These are phyloP conservation scores for Blera fallax DNA, from an alignment of 2,888 invertebrate species.

Conservation along the genomic window DNA sequence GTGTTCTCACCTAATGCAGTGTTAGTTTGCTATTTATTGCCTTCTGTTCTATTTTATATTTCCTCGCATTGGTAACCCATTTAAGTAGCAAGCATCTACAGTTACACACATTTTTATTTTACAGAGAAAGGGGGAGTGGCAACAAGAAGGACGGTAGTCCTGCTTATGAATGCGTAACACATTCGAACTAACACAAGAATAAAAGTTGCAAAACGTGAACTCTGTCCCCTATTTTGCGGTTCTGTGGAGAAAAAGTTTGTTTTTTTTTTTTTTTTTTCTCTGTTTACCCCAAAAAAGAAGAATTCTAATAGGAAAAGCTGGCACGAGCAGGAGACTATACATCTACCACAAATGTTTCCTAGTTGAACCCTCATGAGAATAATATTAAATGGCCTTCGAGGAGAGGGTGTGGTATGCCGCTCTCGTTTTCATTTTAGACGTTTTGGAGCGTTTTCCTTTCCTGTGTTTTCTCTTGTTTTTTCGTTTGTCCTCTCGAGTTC, in stretches of 20 bases:
- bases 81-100: not conserved
- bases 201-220: slow-evolving; percentile 35
- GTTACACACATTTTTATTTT: not conserved
- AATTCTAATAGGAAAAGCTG: slow-evolving; percentile 8
- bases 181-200: slow-evolving; percentile 23
- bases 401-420: slow-evolving; percentile 17
- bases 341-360: slow-evolving; percentile 18
- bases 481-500: slow-evolving; percentile 19
- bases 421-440: slow-evolving; percentile 9
- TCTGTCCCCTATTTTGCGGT: slow-evolving; percentile 17
- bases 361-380: not conserved
- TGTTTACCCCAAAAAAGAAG: not conserved
- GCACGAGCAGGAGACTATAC: not conserved
- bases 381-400: slow-evolving; percentile 10
- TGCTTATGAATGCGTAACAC: slow-evolving; percentile 48
- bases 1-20: not conserved
- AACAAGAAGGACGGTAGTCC: not conserved
- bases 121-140: not conserved
- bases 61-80: not conserved
- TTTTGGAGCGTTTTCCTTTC: not conserved
- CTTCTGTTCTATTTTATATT: slow-evolving; percentile 11
- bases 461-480: not conserved
- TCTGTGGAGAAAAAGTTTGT: not conserved
- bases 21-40: not conserved
- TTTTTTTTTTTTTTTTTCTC: not conserved